Evolutionary conservation across 2,113 vertebrate genomes (phyloP), one percentile per base, ranked within the genome.

Genomic region (Leptobrachium ailaonicum): DNA sequence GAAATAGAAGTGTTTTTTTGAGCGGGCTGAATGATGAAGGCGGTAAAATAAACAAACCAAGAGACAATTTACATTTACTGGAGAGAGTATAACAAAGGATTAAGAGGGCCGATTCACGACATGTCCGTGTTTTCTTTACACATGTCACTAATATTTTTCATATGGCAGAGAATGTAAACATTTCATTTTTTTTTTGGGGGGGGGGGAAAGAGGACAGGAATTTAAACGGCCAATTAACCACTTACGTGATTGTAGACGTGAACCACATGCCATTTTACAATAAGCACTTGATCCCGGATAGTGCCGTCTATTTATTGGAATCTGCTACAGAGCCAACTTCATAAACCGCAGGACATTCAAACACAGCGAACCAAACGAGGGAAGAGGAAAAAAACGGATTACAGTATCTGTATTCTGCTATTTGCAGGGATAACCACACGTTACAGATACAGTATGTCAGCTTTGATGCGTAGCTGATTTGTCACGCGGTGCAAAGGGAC

Each of bases 171-270:
- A 90, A 89, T 82, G 85, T 92, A 94, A 94, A 94, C 92, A 92
- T 92, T 91, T 90, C 88, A 85, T 80, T 83, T 83, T 89, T 89
- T 89, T 91, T 94, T n/a, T n/a, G n/a, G 92, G 92, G 85, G 84
- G 41, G 83, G 83, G 81, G 84, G 85, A 82, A 90, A 92, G 90
- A 92, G 89, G 87, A 88, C 89, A 91, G 90, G 92, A 93, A 94
- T 94, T 91, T 90, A 89, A 32, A 87, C 88, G 88, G 86, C 85
- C 87, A 90, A 91, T 94, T 93, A 93, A 90, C 89, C 88, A 92
- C 91, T 92, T 92, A 90, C 85, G 88, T 90, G 91, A 89, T 84
- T 87, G 84, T 53, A 86, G 89, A 92, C 84, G 87, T 2, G 62
- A 83, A 87, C 90, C 93, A 94, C 87, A 90, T 92, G 92, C 86